A percentile compares a stretch with the other conserved stretches of the same genome.
phyloP scores from a whole-genome alignment of 2,888 invertebrate genomes.

The Buathra laborator region DNA sequence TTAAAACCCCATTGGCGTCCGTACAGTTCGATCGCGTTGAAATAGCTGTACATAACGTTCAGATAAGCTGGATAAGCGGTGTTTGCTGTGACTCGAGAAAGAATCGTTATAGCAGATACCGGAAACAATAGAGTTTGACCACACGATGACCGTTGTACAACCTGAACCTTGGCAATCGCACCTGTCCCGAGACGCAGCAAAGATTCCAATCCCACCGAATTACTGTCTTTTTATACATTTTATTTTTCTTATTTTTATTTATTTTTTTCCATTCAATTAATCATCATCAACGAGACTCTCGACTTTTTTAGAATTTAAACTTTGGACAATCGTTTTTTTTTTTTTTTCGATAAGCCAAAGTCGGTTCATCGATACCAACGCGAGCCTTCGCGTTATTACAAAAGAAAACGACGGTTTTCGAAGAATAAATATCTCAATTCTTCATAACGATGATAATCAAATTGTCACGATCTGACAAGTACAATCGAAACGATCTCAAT shows the following conservation, averaged over 20 bases:
- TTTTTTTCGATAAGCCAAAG: conserved; percentile 30
- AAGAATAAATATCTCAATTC: conserved; percentile 4
- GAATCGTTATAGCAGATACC: conserved; percentile 8
- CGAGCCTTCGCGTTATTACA: neutral
- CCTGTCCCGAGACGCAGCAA: conserved; percentile 10
- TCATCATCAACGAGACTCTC: neutral
- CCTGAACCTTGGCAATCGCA: conserved; percentile 41
- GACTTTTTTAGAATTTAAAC: conserved; percentile 12
- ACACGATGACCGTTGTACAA: neutral
- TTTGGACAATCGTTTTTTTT: conserved; percentile 54
- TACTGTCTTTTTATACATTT: neutral
- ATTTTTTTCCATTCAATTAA: neutral
- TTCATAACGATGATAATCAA: conserved; percentile 1
- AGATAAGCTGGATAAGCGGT: conserved; percentile 36
- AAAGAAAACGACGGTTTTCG: neutral
- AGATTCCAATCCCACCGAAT: conserved; percentile 7
- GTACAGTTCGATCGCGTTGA: neutral
- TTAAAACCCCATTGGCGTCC: neutral
- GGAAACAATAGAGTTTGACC: conserved; percentile 38
- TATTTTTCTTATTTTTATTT: conserved; percentile 4
- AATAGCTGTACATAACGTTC: conserved; percentile 9
- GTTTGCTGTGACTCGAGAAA: conserved; percentile 2
- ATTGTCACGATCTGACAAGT: conserved; percentile 24
- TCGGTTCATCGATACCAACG: conserved; percentile 22
- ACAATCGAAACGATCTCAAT: conserved; percentile 41